Evolutionary conservation across 2,888 invertebrate species (phyloP), one percentile per base, ranked within the genome.

Genomic region (Geotrupes spiniger): DNA sequence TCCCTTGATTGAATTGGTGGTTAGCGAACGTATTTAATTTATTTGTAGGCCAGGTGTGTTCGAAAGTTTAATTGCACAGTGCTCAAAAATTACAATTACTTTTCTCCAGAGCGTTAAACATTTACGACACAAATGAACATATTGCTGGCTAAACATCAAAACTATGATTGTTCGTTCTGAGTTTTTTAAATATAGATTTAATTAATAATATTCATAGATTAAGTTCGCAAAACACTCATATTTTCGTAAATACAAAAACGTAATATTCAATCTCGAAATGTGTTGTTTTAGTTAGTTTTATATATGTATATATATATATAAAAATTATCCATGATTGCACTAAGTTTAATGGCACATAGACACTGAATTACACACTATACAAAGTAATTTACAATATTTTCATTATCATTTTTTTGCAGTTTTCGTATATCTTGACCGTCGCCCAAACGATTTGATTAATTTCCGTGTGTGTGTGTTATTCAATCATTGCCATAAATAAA

Each of bases 101-200:
- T 21, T 21, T 21, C 3, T 4, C 6, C 8, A 9, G 3, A 31
- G 12, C 6, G 12, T 5, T 10, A 9, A 31, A 4, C 5, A 31
- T 31, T 12, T 31, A 31, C 31, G 3, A 21, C 21, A 21, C 21
- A 21, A 21, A 21, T 21, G 6, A 21, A 21, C 21, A 52, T 56
- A 59, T 60, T 63, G 61, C 60, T 60, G 57, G 57, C 52, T 58
- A 59, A 60, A 57, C 60, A 61, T 46, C 52, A 49, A 60, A 57
- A 55, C 58, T 60, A 59, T 60, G 58, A 61, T 58, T 61, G 60
- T 62, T 59, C 56, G 52, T 59, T 56, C 46, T 45, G 42, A 31
- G 31, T 42, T 29, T 42, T 16, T 17, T 29, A 28, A 6, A 41
- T 15, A 14, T 6, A 17, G 2, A 36, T 12, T 10, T 44, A 10